These are phyloP conservation scores for Corythoichthys haematopterus DNA, from an alignment of 2,113 vertebrate genomes.

Conservation along the genomic window DNA sequence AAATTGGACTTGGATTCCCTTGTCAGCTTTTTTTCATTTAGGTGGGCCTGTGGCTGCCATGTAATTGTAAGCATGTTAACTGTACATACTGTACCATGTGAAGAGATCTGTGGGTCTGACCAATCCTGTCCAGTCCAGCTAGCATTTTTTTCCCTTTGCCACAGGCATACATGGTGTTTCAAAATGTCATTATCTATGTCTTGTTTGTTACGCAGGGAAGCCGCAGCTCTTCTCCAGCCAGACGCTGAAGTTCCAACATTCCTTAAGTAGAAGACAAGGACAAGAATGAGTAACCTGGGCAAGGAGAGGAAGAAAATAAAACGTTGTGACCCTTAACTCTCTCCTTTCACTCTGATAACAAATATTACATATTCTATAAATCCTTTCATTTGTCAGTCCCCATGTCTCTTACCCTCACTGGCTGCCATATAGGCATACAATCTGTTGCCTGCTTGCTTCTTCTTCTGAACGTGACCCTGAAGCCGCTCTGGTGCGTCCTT, in stretches of 20 bases:
- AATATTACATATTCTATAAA: conserved; percentile 49
- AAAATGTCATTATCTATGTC: conserved; percentile 7
- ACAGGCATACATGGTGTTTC: no score
- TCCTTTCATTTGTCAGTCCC: conserved; percentile 16
- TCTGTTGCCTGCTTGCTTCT: conserved; percentile 44
- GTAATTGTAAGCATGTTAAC: no score
- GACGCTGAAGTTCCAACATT: conserved; percentile 77
- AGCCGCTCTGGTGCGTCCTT: conserved; percentile 54
- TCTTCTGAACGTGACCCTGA: conserved; percentile 38
- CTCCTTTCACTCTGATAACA: conserved; percentile 49
- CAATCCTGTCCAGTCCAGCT: no score
- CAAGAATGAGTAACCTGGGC: conserved; percentile 30
- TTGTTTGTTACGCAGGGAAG: conserved; percentile 76
- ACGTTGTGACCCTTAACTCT: conserved; percentile 28
- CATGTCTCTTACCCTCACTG: conserved; percentile 12
- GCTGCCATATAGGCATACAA: conserved; percentile 63
- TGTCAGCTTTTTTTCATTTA: no score
- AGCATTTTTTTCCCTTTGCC: no score
- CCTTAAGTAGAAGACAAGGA: conserved; percentile 43
- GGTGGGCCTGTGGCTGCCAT: no score
- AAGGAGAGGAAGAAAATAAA: conserved; percentile 45
- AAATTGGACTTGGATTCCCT: no score
- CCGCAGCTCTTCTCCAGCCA: conserved; percentile 87
- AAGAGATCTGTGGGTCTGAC: no score
- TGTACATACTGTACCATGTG: no score